Evolutionary conservation across 2,797 vertebrate species (phyloP).

Genomic region (Trachurus trachurus): DNA sequence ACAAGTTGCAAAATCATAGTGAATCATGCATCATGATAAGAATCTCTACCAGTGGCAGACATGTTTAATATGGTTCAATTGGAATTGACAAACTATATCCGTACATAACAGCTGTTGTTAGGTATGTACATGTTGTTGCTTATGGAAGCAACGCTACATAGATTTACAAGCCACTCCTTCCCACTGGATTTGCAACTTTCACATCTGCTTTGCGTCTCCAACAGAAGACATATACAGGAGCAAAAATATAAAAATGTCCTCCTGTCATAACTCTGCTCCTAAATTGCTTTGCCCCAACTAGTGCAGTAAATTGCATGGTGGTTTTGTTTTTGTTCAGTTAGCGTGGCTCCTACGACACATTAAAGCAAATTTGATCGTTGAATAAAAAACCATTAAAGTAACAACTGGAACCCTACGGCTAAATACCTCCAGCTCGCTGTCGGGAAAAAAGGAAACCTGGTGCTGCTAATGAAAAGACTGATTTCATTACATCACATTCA

Average conservation of each 20-base stretch:
- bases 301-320: conserved; percentile 22
- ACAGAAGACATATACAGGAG: background rate
- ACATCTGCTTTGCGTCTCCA: conserved; percentile 12
- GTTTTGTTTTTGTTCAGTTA: conserved; percentile 9
- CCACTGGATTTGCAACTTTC: conserved; percentile 8
- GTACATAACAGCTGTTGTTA: too few species aligned
- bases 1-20: background rate
- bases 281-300: conserved; percentile 19
- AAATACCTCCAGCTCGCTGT: background rate
- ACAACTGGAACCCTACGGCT: background rate
- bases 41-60: background rate
- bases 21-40: background rate
- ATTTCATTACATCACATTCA: background rate
- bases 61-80: too few species aligned
- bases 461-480: conserved; percentile 15
- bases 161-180: background rate
- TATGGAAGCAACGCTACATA: background rate
- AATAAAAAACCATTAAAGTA: conserved; percentile 29
- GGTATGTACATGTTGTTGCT: background rate
- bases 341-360: background rate
- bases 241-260: conserved; percentile 12
- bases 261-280: conserved; percentile 18
- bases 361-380: conserved; percentile 11
- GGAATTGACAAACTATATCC: background rate
- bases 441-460: background rate